phyloP scores from a whole-genome alignment of 1,140 invertebrate genomes.

The Coenobita brevimanus region DNA sequence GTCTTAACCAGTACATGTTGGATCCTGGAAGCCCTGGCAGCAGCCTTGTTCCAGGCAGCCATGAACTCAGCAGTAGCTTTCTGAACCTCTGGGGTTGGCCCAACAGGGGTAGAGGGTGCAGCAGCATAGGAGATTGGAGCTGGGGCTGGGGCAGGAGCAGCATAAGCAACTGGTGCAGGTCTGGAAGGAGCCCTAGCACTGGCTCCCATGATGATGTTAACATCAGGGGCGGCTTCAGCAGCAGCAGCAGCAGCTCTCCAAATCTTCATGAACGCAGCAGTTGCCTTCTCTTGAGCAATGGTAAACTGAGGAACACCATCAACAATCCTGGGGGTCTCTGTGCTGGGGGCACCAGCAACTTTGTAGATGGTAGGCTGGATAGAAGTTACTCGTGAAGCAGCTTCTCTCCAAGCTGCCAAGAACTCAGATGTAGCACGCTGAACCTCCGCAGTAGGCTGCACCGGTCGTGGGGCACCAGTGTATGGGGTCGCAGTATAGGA shows the following conservation, averaged over 20 bases:
- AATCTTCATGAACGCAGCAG: constrained; percentile 50
- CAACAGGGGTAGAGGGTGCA: constrained; percentile 10
- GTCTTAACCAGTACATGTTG: background rate
- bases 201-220: constrained; percentile 42
- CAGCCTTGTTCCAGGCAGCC: constrained; percentile 52
- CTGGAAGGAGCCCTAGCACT: background rate
- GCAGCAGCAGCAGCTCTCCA: constrained; percentile 53
- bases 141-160: background rate
- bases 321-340: background rate
- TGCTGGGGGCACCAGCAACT: no score
- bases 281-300: constrained; percentile 2
- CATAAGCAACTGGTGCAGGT: background rate
- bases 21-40: constrained; percentile 24
- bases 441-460: constrained; percentile 19
- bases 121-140: background rate
- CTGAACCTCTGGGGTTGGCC: constrained; percentile 44
- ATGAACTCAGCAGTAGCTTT: constrained; percentile 52
- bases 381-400: background rate
- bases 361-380: no score
- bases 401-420: constrained; percentile 23
- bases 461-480: background rate
- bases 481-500: no score
- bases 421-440: constrained; percentile 17
- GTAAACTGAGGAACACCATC: constrained; percentile 43
- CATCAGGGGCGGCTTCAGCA: constrained; percentile 46